A percentile compares a stretch with the other conserved stretches of the same genome.
phyloP scores from a whole-genome alignment of 1,140 invertebrate species.

The Lineus longissimus region DNA sequence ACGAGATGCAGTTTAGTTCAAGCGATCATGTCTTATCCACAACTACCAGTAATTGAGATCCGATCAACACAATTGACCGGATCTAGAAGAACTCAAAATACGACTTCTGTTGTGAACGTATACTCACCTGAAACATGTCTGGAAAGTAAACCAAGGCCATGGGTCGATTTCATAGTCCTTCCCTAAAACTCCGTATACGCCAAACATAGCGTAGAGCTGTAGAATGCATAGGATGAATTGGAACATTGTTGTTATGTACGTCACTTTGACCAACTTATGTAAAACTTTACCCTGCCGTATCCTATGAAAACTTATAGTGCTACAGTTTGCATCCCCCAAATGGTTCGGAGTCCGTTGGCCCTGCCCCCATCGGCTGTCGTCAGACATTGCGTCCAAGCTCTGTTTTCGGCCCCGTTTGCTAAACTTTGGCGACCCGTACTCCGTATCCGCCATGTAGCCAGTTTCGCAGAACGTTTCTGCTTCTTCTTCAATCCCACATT shows the following conservation, averaged over 20 bases:
- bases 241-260: slow-evolving; percentile 10
- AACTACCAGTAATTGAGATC: too few relatives aligned
- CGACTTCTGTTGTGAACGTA: too few relatives aligned
- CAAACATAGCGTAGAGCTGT: slow-evolving; percentile 21
- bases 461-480: neutral
- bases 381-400: neutral
- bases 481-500: too few relatives aligned
- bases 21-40: too few relatives aligned
- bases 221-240: slow-evolving; percentile 12
- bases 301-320: slow-evolving; percentile 12
- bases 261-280: slow-evolving; percentile 8
- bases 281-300: slow-evolving; percentile 16
- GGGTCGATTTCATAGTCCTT: slow-evolving; percentile 10
- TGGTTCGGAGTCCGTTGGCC: neutral
- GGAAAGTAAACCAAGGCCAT: slow-evolving; percentile 18
- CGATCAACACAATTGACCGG: too few relatives aligned
- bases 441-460: slow-evolving; percentile 21
- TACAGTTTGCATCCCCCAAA: neutral
- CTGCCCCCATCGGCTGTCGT: neutral
- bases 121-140: slow-evolving; percentile 16
- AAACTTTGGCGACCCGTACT: slow-evolving; percentile 8
- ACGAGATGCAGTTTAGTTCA: too few relatives aligned
- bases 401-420: neutral
- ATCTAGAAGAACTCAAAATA: too few relatives aligned
- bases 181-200: slow-evolving; percentile 18